A percentile compares a stretch with the other conserved stretches of the same genome.
phyloP scores from a whole-genome alignment of 2,797 vertebrate species.

The Loris lydekkerianus region DNA sequence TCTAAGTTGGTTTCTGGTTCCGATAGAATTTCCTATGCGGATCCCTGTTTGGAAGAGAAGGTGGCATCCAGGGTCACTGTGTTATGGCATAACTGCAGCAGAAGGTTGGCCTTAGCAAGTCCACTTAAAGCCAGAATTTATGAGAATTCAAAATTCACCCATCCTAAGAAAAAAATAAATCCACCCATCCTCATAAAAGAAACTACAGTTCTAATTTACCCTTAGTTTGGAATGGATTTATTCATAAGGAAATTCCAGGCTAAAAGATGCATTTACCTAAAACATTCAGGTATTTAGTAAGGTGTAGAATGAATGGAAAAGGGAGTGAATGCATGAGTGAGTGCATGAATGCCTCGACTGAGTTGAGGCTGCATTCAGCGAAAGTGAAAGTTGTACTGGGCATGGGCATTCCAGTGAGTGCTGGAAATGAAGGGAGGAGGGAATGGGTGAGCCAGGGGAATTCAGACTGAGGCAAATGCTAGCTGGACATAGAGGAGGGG shows the following conservation, averaged over 20 bases:
- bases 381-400: too few relatives aligned
- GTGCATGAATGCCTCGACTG: too few relatives aligned
- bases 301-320: not conserved
- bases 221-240: not conserved
- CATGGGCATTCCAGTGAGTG: not conserved
- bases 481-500: not conserved
- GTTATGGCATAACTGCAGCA: fast-evolving
- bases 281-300: not conserved
- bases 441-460: not conserved
- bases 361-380: fast-evolving
- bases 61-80: not conserved
- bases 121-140: too few relatives aligned
- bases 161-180: too few relatives aligned
- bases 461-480: not conserved
- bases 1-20: not conserved
- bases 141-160: not conserved
- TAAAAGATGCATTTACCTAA: not conserved
- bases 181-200: too few relatives aligned
- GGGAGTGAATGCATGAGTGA: not conserved
- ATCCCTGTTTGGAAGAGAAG: not conserved
- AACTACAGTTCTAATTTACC: not conserved
- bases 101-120: fast-evolving
- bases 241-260: not conserved
- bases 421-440: not conserved
- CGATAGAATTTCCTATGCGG: not conserved